Evolutionary conservation across 2,888 invertebrate species (phyloP).

Genomic region (Eucriotettix oculatus): DNA sequence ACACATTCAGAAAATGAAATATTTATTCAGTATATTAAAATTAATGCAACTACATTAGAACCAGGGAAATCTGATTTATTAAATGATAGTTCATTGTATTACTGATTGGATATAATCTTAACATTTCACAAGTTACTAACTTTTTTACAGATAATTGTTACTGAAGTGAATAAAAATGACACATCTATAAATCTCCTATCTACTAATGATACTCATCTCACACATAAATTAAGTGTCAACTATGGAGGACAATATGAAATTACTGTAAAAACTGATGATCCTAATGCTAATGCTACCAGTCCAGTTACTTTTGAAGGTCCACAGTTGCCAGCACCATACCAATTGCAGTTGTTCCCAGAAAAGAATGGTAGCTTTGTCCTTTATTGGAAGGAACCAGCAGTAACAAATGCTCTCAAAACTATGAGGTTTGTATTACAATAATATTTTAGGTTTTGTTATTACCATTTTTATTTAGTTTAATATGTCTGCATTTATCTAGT

Average conservation of each 20-base stretch:
- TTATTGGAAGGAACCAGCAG: constrained; percentile 41
- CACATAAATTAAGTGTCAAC: constrained; percentile 23
- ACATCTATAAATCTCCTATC: constrained; percentile 21
- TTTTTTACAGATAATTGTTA: constrained; percentile 30
- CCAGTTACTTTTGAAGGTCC: constrained; percentile 36
- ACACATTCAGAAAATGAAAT: no score
- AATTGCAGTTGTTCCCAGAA: constrained; percentile 39
- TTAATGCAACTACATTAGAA: no score
- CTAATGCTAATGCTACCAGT: constrained; percentile 27
- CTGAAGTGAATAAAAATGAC: constrained; percentile 30
- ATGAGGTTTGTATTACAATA: not conserved
- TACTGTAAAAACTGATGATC: constrained; percentile 29
- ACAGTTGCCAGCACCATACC: constrained; percentile 42
- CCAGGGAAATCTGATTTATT: no score
- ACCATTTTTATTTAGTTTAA: no score
- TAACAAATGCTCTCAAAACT: constrained; percentile 4
- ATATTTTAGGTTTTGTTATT: no score
- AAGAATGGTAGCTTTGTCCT: constrained; percentile 45
- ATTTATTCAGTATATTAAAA: no score
- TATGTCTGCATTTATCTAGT: no score
- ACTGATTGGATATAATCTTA: no score
- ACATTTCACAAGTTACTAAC: no score
- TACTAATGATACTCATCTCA: constrained; percentile 23
- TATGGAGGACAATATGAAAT: constrained; percentile 36
- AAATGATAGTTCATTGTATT: no score